Evolutionary conservation across 2,888 invertebrate species (phyloP).

Genomic region (Ennomos erosarius): DNA sequence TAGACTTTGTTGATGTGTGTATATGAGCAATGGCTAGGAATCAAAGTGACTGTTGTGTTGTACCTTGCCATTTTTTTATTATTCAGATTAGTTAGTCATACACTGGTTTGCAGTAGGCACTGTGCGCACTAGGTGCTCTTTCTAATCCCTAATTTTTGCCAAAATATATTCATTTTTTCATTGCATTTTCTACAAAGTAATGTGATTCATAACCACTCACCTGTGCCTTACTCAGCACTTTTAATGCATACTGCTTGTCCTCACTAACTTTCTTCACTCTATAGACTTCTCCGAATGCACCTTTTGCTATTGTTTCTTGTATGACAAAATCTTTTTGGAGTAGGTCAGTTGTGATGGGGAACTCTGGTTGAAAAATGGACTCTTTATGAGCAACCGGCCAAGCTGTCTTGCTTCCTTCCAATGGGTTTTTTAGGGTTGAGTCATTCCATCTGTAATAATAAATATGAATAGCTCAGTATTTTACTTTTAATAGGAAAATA

Average conservation of each 20-base stretch:
- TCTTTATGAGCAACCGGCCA: conserved; percentile 94
- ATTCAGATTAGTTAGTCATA: no score
- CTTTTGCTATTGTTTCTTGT: conserved; percentile 91
- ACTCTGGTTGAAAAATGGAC: conserved; percentile 95
- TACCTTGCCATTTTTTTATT: no score
- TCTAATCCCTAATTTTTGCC: no score
- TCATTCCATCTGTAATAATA: conserved; percentile 87
- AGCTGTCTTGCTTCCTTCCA: conserved; percentile 87
- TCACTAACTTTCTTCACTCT: conserved; percentile 89
- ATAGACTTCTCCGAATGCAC: conserved; percentile 96
- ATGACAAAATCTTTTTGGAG: conserved; percentile 87
- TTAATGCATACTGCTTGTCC: conserved; percentile 91
- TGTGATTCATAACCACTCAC: conserved; percentile 66
- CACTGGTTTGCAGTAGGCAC: no score
- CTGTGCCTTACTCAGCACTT: conserved; percentile 93
- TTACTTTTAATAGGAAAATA: no score
- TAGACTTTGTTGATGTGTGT: no score
- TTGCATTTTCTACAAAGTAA: no score
- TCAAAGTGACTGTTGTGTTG: no score
- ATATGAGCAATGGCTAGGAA: no score
- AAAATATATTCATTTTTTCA: no score
- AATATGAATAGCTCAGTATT: conserved; percentile 1
- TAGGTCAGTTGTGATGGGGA: conserved; percentile 88
- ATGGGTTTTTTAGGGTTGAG: conserved; percentile 85
- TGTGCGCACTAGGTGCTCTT: no score